phyloP scores from a whole-genome alignment of 2,888 invertebrate genomes.

The Oithona nana region DNA sequence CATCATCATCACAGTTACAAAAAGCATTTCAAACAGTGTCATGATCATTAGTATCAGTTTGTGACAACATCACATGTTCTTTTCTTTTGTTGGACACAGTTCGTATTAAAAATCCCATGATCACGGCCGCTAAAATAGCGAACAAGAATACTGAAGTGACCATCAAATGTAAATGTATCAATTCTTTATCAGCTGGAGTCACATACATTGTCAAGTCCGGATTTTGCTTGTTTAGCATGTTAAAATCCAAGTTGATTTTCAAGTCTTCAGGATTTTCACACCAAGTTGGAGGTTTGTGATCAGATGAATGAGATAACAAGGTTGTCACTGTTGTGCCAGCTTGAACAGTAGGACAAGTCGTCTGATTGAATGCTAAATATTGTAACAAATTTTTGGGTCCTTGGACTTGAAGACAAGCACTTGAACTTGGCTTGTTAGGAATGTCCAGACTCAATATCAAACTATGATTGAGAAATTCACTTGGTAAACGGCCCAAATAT shows the following conservation, averaged over 20 bases:
- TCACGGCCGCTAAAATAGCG: neutral
- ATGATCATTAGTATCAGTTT: no score
- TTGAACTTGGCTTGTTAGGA: no score
- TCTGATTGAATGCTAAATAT: neutral
- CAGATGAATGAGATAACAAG: neutral
- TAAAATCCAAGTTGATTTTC: neutral
- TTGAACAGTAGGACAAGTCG: no score
- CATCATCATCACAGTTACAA: no score
- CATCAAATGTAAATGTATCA: neutral
- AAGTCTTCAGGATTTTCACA: neutral
- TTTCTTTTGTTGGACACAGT: neutral
- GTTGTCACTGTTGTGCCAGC: no score
- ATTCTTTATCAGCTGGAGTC: neutral
- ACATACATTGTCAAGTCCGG: neutral
- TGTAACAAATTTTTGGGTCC: neutral
- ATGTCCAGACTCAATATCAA: neutral
- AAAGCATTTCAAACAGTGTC: no score
- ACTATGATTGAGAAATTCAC: neutral
- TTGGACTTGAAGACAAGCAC: neutral
- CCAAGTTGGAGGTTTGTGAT: neutral
- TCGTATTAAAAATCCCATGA: neutral
- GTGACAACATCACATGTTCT: no score
- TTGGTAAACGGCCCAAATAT: neutral
- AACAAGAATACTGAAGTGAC: neutral
- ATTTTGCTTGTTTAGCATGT: no score